phyloP scores from a whole-genome alignment of 2,888 invertebrate species.

The Xanthia togata region DNA sequence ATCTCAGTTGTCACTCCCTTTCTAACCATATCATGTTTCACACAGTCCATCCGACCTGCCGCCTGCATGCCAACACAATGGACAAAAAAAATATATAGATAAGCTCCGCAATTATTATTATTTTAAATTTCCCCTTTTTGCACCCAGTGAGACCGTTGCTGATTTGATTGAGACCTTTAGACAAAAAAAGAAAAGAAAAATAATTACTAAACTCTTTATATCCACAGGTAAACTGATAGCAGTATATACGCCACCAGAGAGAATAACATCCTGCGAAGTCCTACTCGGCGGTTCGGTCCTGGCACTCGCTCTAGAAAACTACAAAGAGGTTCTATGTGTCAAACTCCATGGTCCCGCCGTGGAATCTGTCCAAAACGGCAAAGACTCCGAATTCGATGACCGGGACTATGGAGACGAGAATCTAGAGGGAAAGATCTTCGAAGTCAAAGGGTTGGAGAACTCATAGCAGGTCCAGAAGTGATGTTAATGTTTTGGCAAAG shows the following conservation, averaged over 20 bases:
- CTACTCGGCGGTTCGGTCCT: slow-evolving; percentile 93
- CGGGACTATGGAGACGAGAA: slow-evolving; percentile 83
- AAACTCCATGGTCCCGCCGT: slow-evolving; percentile 87
- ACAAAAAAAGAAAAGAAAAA: not conserved
- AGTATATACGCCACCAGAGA: slow-evolving; percentile 94
- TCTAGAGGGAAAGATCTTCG: slow-evolving; percentile 86
- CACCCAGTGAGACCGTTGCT: not conserved
- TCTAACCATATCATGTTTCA: too few species aligned
- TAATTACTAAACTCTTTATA: not conserved
- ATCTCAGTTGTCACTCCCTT: too few species aligned
- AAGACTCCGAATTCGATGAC: slow-evolving; percentile 89
- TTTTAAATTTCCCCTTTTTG: too few species aligned
- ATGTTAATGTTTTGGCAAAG: slow-evolving; percentile 24
- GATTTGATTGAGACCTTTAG: not conserved
- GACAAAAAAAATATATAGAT: too few species aligned
- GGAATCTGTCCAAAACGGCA: slow-evolving; percentile 80
- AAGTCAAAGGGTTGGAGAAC: slow-evolving; percentile 86
- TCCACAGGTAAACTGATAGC: slow-evolving; percentile 90
- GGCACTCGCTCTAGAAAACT: slow-evolving; percentile 93
- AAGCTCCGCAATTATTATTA: too few species aligned
- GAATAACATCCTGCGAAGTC: slow-evolving; percentile 94
- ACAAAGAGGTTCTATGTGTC: slow-evolving; percentile 92
- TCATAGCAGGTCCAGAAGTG: slow-evolving; percentile 75
- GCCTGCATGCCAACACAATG: too few species aligned
- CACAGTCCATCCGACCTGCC: too few species aligned